Conservation (phyloP, 2,113 vertebrate species). For the Percopsis transmontana region DNA sequence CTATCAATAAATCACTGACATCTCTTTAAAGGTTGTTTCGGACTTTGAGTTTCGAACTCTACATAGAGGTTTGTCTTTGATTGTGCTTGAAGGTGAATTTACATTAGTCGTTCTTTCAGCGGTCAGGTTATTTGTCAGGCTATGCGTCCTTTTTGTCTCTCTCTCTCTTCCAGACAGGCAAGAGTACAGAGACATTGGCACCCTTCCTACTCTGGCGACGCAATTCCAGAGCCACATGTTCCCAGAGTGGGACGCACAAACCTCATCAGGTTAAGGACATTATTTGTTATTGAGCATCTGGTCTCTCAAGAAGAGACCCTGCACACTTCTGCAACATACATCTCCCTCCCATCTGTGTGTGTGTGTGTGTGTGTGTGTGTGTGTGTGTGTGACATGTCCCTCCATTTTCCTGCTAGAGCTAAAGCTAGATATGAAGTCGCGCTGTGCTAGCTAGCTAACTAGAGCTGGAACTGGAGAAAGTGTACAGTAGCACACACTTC, state of each 20-base stretch:
- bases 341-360: not conserved
- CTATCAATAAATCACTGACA: no score
- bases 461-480: constrained; percentile 11
- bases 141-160: not conserved
- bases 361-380: not conserved
- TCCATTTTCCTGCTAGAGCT: not conserved
- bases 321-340: not conserved
- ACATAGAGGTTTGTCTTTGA: not conserved
- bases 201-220: constrained; percentile 21
- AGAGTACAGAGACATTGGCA: constrained; percentile 1
- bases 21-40: not conserved
- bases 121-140: no score
- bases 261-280: not conserved
- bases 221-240: constrained; percentile 7
- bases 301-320: not conserved
- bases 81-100: not conserved
- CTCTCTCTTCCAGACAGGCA: not conserved
- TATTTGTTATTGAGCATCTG: constrained; percentile 4
- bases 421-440: constrained; percentile 18
- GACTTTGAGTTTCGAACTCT: not conserved
- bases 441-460: constrained; percentile 1
- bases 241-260: constrained; percentile 2
- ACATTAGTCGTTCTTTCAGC: no score
- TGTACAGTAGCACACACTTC: not conserved
- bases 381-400: not conserved